Conservation (phyloP, 2,888 invertebrate species). For the Megaustenia siamemsis region DNA sequence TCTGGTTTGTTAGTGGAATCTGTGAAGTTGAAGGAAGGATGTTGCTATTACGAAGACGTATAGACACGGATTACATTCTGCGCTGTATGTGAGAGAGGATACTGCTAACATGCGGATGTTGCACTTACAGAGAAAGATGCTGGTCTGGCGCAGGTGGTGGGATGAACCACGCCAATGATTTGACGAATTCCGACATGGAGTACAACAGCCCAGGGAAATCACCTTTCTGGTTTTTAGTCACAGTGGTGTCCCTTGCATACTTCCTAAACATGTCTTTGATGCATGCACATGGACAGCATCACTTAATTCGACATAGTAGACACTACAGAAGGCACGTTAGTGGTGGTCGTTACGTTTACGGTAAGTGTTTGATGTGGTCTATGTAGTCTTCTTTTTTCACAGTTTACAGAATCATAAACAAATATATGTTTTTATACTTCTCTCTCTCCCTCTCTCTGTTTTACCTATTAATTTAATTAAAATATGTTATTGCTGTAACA, state of each 20-base stretch:
- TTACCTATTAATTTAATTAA: no score
- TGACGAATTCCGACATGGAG: constrained; percentile 5
- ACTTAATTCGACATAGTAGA: constrained; percentile 12
- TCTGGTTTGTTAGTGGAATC: no score
- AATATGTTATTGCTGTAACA: no score
- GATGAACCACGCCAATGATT: constrained; percentile 5
- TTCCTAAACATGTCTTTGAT: background rate
- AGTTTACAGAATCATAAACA: no score
- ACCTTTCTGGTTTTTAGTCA: background rate
- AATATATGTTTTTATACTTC: no score
- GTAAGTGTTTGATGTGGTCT: background rate
- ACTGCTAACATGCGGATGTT: background rate
- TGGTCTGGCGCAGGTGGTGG: constrained; percentile 1
- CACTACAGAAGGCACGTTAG: constrained; percentile 3
- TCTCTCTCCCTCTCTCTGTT: no score
- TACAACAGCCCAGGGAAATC: constrained; percentile 34
- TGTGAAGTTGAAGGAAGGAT: background rate
- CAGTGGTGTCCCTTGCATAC: background rate
- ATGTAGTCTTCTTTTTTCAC: background rate
- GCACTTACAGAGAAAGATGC: background rate
- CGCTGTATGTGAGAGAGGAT: background rate
- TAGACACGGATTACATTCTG: background rate
- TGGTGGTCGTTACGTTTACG: constrained; percentile 8
- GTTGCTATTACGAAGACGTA: background rate
- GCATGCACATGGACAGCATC: background rate